Evolutionary conservation across 2,888 invertebrate genomes (phyloP), one percentile per base, ranked within the genome.

Genomic region (Panopea generosa): DNA sequence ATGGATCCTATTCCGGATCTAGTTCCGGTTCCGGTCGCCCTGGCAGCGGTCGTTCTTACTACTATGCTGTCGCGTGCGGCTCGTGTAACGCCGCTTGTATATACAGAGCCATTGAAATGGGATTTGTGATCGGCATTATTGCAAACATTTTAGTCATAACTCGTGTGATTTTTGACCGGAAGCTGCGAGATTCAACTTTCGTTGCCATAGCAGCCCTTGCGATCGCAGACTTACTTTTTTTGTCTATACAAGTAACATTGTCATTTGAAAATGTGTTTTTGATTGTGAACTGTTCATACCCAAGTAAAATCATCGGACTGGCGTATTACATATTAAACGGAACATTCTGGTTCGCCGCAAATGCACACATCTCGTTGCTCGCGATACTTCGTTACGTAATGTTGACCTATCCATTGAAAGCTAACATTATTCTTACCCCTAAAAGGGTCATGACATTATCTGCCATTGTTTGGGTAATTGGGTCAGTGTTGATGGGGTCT

Each of bases 361-460:
- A 68, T 56, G 53, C 67, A 2, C 79, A 79, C 47, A 71, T 79
- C 14, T 71, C 79, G 0, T 38, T 79, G 9, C 24, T 79, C 26
- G 75, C 79, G 14, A 61, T 79, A 45, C 47, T 79, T 22, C 61
- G 79, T 16, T 79, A 75, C 61, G 43, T 79, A 3, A 68, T 62
- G 1, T 22, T 79, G 16, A 60, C 68, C 9, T 60, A 79, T 33
- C 79, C 79, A 4, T 33, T 79, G 1, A 59, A 50, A 22, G 56
- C 72, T 3, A 55, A 72, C 33, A 50, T 55, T 1, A 47, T 53
- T 24, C 65, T 79, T 9, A 79, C 55, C 4, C 52, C 27, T 11
- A 65, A 47, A 52, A 66, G 59, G 24, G 75, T 79, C 7, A 63
- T 79, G 4, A 26, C 65, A 14, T 60, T 55, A 20, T 79, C 79